Conservation (phyloP, 2,797 vertebrate species). For the Diglossa cyanea region DNA sequence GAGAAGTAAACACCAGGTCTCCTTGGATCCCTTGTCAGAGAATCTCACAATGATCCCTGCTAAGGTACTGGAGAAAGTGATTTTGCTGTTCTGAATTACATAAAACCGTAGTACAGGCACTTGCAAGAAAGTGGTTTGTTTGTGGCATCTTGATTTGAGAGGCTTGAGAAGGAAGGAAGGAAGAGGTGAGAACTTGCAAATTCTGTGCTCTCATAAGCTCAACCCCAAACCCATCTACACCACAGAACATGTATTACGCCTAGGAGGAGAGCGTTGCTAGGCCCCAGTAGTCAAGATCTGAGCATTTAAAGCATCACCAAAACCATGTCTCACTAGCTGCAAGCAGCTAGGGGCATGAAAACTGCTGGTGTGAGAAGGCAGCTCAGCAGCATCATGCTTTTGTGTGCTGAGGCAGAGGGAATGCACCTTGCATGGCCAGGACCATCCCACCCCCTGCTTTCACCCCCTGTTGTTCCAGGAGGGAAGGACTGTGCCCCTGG, state of each 20-base stretch:
- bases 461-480: not conserved
- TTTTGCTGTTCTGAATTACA: not conserved
- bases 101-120: not conserved
- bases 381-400: accelerated
- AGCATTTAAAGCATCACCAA: not conserved
- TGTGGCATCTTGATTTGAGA: not conserved
- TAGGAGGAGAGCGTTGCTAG: not conserved
- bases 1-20: not conserved
- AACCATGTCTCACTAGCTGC: not conserved
- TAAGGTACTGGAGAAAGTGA: not conserved
- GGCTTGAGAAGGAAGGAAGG: constrained; percentile 46
- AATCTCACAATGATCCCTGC: not conserved
- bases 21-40: not conserved
- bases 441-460: not conserved
- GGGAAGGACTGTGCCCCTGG: not conserved
- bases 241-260: not conserved
- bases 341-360: not conserved
- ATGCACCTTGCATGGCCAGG: not conserved
- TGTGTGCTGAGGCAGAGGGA: not conserved
- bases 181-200: constrained; percentile 29
- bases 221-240: not conserved
- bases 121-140: constrained; percentile 18
- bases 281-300: not conserved
- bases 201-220: not conserved
- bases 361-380: not conserved